Evolutionary conservation across 2,888 invertebrate species (phyloP), one percentile per base, ranked within the genome.

Genomic region (Monochamus alternatus): DNA sequence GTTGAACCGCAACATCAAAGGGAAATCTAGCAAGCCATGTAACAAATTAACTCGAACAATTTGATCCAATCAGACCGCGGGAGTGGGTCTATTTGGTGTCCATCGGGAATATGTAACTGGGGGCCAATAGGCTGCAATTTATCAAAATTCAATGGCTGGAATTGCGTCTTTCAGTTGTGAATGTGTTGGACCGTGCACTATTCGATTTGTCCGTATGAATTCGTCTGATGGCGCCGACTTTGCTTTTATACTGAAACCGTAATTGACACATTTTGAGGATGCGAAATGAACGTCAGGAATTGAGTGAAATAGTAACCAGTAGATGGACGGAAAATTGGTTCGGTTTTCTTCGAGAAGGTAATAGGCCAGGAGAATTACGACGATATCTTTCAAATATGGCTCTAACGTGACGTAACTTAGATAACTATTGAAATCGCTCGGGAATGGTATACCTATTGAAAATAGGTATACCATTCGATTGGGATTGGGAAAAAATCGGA

Each of bases 81-180:
- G 59, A 59, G 59, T 22, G 7, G 58, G 30, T 59, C 31, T 59
- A 59, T 59, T 10, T 31, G 10, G 59, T 10, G 30, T 65, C 64
- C 64, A 30, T 65, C 9, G 64, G 64, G 64, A 65, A 47, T 47
- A 47, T 47, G 47, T 44, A 47, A 47, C 10, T 10, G 12, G 22
- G 44, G 30, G 44, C 22, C 44, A 1, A 65, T 65, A 65, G 44
- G n/a, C 22, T 30, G 64, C 44, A 65, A 65, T 65, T 65, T 65
- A 65, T 65, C 64, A 65, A 65, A 65, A 65, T 65, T 47, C 64
- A 47, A 22, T 65, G 47, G 64, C 44, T 44, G n/a, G 47, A 65
- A 43, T 22, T 65, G 47, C 30, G 59, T 14, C 44, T 30, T 30
- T 47, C 9, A 47, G 14, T 65, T 22, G 64, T 9, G 22, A 47